Evolutionary conservation across 1,140 invertebrate species (phyloP), one percentile per base, ranked within the genome.

Genomic region (Carcinoscorpius rotundicauda): DNA sequence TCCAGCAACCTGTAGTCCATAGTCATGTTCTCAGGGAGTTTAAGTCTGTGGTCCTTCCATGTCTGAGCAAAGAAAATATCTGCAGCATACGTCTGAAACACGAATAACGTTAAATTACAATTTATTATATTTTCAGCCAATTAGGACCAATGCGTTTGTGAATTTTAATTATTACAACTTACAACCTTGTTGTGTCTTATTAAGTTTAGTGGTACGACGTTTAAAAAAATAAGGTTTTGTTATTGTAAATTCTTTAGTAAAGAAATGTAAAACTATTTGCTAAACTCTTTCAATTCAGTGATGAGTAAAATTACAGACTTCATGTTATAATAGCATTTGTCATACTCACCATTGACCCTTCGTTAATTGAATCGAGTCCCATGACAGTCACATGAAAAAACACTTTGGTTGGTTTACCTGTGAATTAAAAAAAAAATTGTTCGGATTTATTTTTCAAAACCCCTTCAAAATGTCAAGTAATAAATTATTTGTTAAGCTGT

Each of bases 361-460:
- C 91, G 72, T 93, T 89, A 57, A 94, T 93, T 9, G 90, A 93
- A 78, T 94, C 91, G 58, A 93, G 77, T 5, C 89, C 89, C 88
- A 94, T 91, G 6, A 94, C 91, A 0, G 91, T 93, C 2, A 94
- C 91, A 75, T 93, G 91, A 77, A 94, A 93, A 75, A 86, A 86
- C 4, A 94, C 91, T 48, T 84, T 85, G 3, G 90, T 93, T 0
- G 91, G 86, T 68, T 87, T 84, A 4, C 89, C 89, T 76, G 66
- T n/a, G 68, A 69, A 8, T 55, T 29, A 68, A 29, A 62, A 58
- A 69, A 66, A 55, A 65, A 52, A 63, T 6, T 55, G 0, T n/a
- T 55, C 53, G n/a, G 6, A 29, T 29, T 29, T 29, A 2, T 29
- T 29, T 29, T 29, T 29, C 29, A 29, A 29, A 29, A 29, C 29